Base-by-base conservation (phyloP, 1,140 invertebrate species). In the Geopemphigus sp. region DNA sequence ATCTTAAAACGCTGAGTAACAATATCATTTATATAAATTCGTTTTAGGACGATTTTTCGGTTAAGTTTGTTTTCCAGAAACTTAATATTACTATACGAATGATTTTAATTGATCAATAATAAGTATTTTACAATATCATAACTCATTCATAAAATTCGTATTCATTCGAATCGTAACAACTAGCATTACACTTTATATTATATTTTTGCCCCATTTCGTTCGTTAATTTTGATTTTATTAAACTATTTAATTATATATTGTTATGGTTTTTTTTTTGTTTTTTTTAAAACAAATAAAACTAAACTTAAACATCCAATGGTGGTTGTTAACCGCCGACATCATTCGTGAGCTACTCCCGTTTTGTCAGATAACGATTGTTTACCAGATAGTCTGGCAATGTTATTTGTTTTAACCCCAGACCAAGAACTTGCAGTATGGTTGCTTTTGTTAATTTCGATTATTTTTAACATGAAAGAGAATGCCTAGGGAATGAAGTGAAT, bases 381-480 rank as follows among this genome's bases (percentile, higher is more conserved):
- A 70, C 66, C 15, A 53, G 15, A 70, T 26, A 19, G 47, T 70
- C 66, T 50, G 47, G 47, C 24, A 22, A 45, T 5, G 66, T 70
- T 70, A 70, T 70, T 70, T 70, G 47, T 70, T 70, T 70, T 53
- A 29, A 24, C 10, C 15, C 6, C 19, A 45, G 32, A 47, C 66
- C 24, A 47, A n/a, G 66, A 53, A 53, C 0, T 17, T 19, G 22
- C 12, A 47, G 72, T 74, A 74, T 68, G 32, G 15, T 61, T 39
- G 73, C 57, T 76, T 74, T 76, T 61, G 73, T 59, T 76, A 59
- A 76, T 76, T 76, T 76, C 56, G 73, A 76, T 76, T 76, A 59
- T 59, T 61, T 59, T 47, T 15, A 19, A 26, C 22, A 39, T 26
- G 39, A 45, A 47, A 24, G 56, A 74, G 29, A 68, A 68, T 47